Evolutionary conservation across 2,113 vertebrate genomes (phyloP).

Genomic region (Neogobius melanostomus): DNA sequence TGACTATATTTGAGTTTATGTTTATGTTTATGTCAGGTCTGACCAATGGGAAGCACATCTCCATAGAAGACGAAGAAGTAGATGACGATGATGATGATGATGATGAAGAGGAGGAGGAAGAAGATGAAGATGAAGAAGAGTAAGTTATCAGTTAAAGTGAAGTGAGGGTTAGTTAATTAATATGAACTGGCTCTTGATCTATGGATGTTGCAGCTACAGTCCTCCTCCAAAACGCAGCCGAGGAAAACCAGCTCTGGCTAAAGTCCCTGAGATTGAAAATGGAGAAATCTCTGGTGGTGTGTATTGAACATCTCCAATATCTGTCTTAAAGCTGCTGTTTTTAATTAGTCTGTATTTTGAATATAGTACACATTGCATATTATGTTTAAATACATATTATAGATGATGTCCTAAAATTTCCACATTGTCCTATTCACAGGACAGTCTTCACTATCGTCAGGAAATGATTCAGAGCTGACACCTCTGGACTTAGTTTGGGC

Average conservation of each 20-base stretch:
- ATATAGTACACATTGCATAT: too few relatives aligned
- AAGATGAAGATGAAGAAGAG: neutral
- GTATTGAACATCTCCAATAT: conserved; percentile 11
- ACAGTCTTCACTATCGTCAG: conserved; percentile 83
- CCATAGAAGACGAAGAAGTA: conserved; percentile 75
- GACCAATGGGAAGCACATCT: conserved; percentile 82
- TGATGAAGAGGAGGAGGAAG: conserved; percentile 82
- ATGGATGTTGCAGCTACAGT: conserved; percentile 58
- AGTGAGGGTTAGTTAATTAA: neutral
- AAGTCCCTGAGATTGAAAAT: conserved; percentile 84
- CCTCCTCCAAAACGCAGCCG: conserved; percentile 86
- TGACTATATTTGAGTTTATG: too few relatives aligned
- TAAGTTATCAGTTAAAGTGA: neutral
- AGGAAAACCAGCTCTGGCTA: conserved; percentile 90
- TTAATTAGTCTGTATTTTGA: too few relatives aligned
- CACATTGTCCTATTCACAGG: conserved; percentile 69
- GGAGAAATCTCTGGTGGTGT: conserved; percentile 85
- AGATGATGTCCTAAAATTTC: neutral
- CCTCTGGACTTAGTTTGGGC: conserved; percentile 97
- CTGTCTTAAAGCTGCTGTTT: too few relatives aligned
- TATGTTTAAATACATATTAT: too few relatives aligned
- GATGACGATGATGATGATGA: conserved; percentile 76
- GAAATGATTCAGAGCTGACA: conserved; percentile 83
- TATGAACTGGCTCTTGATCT: neutral
- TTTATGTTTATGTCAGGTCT: conserved; percentile 73